Base-by-base conservation (phyloP, 2,797 vertebrate species). In the Rhadinocentrus ornatus region DNA sequence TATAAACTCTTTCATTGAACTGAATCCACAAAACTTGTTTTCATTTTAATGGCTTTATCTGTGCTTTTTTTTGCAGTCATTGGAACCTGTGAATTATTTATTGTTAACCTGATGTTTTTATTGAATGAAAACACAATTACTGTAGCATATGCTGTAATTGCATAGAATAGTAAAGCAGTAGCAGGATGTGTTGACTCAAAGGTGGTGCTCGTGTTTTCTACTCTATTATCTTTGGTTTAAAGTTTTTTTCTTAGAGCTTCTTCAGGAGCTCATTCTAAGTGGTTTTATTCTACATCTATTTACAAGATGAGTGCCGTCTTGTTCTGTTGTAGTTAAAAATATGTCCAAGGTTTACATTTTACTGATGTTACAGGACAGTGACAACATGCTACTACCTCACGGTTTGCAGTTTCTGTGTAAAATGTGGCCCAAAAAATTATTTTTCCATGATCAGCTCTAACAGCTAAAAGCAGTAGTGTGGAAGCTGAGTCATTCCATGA, bases 91-190 rank as follows among this genome's bases (percentile, higher is more conserved):
- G 37, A 79, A 73, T 62, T 63, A 61, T 76, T 62, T 65, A 61
- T 77, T 68, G 69, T 57, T 61, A 66, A 56, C 15, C 62, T 65
- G 66, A 70, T 82, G 58, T 66, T 75, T 78, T 69, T 58, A 56
- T 56, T 34, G 24, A 9, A 62, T 52, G 50, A 67, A 67, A 71
- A 60, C 26, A 71, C 27, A 15, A 63, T 24, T 44, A 59, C 35
- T 69, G 46, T 35, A 60, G 71, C 82, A 84, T 75, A 68, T 81
- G 75, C 71, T 73, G 7, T 66, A 60, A 71, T 71, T 79, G 81
- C 50, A 50, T 58, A 58, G 60, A 26, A 75, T 60, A 37, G 65
- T 77, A 82, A 84, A 73, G 50, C 27, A 39, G 20, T 0, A 61
- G 24, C 35, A 54, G 11, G 18, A 60, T 27, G n/a, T 44, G 48